These are phyloP conservation scores for Bombus confusus DNA, from an alignment of 1,140 invertebrate species.

Conservation along the genomic window DNA sequence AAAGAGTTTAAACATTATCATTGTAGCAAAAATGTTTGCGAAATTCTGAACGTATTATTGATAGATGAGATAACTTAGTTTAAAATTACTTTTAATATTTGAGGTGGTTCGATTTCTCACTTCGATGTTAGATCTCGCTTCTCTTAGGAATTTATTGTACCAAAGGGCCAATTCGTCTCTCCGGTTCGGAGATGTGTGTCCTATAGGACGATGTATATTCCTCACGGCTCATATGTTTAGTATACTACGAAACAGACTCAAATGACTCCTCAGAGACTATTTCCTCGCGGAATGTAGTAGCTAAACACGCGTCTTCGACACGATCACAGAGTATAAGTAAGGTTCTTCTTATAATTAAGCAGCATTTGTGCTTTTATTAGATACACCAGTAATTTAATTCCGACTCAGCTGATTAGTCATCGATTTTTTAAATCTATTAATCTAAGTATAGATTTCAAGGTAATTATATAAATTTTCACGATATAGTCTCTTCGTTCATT, in stretches of 20 bases:
- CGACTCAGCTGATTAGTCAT: background rate
- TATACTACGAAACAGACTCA: slow-evolving; percentile 19
- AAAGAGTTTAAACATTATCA: background rate
- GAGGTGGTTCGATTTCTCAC: slow-evolving; percentile 1
- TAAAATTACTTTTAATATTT: slow-evolving; percentile 9
- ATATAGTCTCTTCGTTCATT: background rate
- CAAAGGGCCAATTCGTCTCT: slow-evolving; percentile 33
- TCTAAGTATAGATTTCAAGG: background rate
- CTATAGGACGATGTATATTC: slow-evolving; percentile 30
- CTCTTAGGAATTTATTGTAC: slow-evolving; percentile 42
- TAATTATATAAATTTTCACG: background rate
- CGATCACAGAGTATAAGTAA: background rate
- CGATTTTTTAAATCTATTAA: background rate
- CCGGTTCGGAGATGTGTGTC: slow-evolving; percentile 26
- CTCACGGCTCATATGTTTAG: slow-evolving; percentile 25
- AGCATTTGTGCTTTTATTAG: background rate
- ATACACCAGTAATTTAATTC: background rate
- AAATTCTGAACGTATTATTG: background rate
- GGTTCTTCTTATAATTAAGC: background rate
- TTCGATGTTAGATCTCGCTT: background rate
- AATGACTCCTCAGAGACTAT: slow-evolving; percentile 51
- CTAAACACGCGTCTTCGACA: slow-evolving; percentile 13
- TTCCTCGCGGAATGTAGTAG: slow-evolving; percentile 27
- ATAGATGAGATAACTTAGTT: background rate
- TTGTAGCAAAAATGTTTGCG: background rate